These are phyloP conservation scores for Chlorops oryzae DNA, from an alignment of 1,140 invertebrate genomes.

Conservation along the genomic window DNA sequence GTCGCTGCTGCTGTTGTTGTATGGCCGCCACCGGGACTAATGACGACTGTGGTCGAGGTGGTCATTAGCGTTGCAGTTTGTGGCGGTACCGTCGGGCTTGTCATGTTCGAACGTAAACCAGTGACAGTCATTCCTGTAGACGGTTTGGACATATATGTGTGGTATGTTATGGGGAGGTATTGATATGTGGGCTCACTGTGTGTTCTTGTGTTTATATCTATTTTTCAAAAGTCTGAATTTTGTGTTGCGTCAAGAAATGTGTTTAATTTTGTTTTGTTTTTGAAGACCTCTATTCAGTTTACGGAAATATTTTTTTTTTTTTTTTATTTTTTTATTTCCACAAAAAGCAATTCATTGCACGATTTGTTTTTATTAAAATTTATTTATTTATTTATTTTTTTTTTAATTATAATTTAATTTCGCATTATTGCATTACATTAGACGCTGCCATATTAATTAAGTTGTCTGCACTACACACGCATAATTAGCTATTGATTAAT, in stretches of 20 bases:
- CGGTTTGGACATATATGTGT: slow-evolving; percentile 21
- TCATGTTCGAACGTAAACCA: slow-evolving; percentile 46
- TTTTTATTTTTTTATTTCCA: background rate
- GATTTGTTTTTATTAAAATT: slow-evolving; percentile 10
- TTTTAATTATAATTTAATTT: background rate
- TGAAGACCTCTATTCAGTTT: slow-evolving; percentile 12
- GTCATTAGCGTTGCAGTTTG: slow-evolving; percentile 20
- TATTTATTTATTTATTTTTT: slow-evolving; percentile 8
- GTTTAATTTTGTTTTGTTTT: slow-evolving; percentile 15
- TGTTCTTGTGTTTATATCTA: background rate
- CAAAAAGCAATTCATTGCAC: background rate
- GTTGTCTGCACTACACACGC: too few relatives aligned
- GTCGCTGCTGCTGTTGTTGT: slow-evolving; percentile 20
- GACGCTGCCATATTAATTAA: too few relatives aligned
- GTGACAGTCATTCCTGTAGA: slow-evolving; percentile 46
- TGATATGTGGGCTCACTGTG: background rate
- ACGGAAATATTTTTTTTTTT: background rate
- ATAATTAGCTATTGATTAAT: slow-evolving; percentile 1
- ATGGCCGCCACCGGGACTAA: slow-evolving; percentile 20
- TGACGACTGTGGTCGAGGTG: slow-evolving; percentile 21
- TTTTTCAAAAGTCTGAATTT: background rate
- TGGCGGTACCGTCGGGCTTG: slow-evolving; percentile 48
- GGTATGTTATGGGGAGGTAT: background rate
- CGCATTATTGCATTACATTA: too few relatives aligned
- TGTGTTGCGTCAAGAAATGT: background rate